These are phyloP conservation scores for Dryoscopus gambensis DNA, from an alignment of 2,113 vertebrate genomes.

Conservation along the genomic window DNA sequence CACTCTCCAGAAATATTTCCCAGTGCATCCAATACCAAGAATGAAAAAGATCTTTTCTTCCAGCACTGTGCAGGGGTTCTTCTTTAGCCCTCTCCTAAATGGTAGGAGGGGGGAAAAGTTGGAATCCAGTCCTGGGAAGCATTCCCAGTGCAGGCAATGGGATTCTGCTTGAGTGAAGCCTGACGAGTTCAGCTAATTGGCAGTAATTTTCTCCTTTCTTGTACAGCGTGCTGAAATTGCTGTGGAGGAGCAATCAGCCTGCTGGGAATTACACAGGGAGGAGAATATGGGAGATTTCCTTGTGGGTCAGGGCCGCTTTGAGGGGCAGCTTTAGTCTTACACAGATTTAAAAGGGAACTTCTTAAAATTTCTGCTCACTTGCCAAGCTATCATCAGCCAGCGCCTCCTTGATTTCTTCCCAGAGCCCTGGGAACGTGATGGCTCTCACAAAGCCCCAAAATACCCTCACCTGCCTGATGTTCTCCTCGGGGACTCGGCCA, in stretches of 20 bases:
- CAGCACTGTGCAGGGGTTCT: not conserved
- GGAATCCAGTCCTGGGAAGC: not conserved
- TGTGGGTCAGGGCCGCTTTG: not conserved
- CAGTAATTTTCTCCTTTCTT: not conserved
- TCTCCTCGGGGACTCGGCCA: not conserved
- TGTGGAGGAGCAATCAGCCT: not conserved
- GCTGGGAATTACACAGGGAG: not conserved
- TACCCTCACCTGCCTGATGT: not conserved
- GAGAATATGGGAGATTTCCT: not conserved
- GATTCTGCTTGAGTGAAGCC: not conserved
- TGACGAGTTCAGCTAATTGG: not conserved
- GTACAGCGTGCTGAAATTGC: not conserved
- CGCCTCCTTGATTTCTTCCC: not conserved
- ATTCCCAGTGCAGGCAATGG: not conserved
- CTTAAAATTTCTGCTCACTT: not conserved
- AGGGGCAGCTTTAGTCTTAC: not conserved
- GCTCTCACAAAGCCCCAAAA: not conserved
- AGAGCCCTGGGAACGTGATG: not conserved
- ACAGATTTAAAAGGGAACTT: not conserved
- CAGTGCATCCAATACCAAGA: not conserved
- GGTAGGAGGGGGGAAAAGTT: rapidly evolving
- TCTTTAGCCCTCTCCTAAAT: not conserved
- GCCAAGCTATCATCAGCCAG: not conserved
- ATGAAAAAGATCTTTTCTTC: not conserved
- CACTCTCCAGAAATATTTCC: not conserved